phyloP scores from a whole-genome alignment of 2,113 vertebrate genomes.

The Lepidiolamprologus cunningtoni region DNA sequence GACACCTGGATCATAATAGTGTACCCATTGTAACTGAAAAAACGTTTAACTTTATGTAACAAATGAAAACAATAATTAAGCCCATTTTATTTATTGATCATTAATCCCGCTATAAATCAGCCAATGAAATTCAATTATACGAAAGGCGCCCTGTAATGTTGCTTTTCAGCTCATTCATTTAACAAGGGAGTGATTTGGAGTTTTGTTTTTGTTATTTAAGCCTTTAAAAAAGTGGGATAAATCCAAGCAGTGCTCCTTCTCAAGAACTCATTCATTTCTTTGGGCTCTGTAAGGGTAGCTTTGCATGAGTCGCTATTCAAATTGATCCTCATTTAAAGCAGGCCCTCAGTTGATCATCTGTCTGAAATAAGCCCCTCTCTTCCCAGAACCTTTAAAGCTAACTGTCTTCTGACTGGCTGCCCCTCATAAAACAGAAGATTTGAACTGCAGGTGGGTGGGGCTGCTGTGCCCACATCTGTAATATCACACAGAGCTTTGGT shows the following conservation, averaged over 20 bases:
- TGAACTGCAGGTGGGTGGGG: background rate
- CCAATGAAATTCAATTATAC: background rate
- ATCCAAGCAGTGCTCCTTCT: background rate
- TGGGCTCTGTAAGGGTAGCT: background rate
- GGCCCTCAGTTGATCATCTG: background rate
- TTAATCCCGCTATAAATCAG: background rate
- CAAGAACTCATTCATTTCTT: background rate
- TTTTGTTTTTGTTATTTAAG: background rate
- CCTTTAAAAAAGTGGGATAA: background rate
- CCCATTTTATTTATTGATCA: background rate
- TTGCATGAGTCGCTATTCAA: background rate
- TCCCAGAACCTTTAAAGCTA: background rate
- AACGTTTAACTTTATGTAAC: background rate
- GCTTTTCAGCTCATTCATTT: background rate
- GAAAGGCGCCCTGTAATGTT: background rate
- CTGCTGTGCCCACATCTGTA: background rate
- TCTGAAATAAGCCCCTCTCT: background rate
- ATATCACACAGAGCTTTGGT: background rate
- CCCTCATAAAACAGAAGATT: background rate
- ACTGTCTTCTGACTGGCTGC: background rate
- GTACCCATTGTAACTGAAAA: background rate
- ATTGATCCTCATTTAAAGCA: background rate
- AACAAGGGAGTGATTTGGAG: background rate
- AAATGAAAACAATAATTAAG: background rate
- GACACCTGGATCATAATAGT: background rate